phyloP scores from a whole-genome alignment of 2,113 vertebrate species.

The Nymphicus hollandicus region DNA sequence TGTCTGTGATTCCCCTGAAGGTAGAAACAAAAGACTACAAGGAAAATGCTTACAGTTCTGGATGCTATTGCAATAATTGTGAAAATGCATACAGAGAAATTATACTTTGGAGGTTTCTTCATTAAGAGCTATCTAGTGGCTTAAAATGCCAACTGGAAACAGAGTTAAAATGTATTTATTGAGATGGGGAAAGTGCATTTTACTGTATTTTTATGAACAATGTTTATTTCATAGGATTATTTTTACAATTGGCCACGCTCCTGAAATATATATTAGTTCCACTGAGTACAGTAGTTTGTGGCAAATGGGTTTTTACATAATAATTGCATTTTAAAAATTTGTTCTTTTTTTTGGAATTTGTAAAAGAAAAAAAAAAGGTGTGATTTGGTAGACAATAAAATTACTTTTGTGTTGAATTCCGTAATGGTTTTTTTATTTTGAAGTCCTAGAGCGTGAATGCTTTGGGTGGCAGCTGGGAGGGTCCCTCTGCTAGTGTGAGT shows the following conservation, averaged over 20 bases:
- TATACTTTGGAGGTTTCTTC: conserved; percentile 33
- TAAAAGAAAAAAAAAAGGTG: background rate
- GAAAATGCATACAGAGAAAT: conserved; percentile 17
- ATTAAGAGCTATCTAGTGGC: conserved; percentile 47
- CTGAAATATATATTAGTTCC: conserved; percentile 46
- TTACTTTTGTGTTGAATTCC: conserved; percentile 11
- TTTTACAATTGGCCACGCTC: conserved; percentile 4
- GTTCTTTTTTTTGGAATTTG: background rate
- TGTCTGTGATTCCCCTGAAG: conserved; percentile 3
- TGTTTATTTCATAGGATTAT: conserved; percentile 67
- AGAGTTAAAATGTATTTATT: conserved; percentile 78
- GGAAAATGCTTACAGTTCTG: conserved; percentile 5
- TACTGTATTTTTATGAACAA: conserved; percentile 79
- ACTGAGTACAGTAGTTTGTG: conserved; percentile 9
- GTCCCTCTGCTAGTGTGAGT: background rate
- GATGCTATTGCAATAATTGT: conserved; percentile 52
- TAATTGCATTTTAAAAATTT: background rate
- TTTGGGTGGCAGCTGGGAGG: background rate
- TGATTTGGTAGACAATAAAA: conserved; percentile 61
- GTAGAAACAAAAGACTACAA: background rate
- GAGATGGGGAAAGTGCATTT: conserved; percentile 77
- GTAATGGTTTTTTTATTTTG: background rate
- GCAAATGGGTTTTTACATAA: conserved; percentile 1
- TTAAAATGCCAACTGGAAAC: conserved; percentile 63
- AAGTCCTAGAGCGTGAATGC: background rate